These are phyloP conservation scores for Macropis europaea DNA, from an alignment of 2,888 invertebrate genomes.

Conservation along the genomic window DNA sequence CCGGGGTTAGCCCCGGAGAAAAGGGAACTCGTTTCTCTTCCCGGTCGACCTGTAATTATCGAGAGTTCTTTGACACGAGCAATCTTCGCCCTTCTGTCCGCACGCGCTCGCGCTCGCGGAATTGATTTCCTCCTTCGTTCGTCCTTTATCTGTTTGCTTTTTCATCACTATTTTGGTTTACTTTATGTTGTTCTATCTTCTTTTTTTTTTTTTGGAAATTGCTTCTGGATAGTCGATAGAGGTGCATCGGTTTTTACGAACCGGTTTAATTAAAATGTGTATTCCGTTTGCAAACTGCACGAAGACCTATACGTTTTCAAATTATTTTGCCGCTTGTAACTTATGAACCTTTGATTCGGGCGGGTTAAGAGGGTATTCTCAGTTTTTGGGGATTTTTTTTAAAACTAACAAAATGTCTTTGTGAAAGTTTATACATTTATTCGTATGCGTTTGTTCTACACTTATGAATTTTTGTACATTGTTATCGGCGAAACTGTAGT, in stretches of 20 bases:
- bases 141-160: not conserved
- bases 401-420: too few relatives aligned
- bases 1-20: slow-evolving; percentile 38
- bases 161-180: not conserved
- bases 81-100: slow-evolving; percentile 16
- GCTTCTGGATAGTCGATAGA: not conserved
- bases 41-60: slow-evolving; percentile 48
- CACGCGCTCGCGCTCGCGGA: not conserved
- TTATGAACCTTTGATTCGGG: too few relatives aligned
- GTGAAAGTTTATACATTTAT: too few relatives aligned
- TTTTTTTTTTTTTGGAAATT: not conserved
- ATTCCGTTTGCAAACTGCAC: not conserved
- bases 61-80: slow-evolving; percentile 49
- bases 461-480: too few relatives aligned
- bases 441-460: too few relatives aligned
- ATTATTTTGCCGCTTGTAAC: too few relatives aligned
- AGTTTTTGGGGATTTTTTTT: too few relatives aligned
- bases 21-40: slow-evolving; percentile 42
- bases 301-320: not conserved
- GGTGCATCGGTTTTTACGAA: not conserved
- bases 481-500: too few relatives aligned
- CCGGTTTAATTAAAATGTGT: slow-evolving; percentile 3
- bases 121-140: slow-evolving; percentile 28
- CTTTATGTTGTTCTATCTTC: not conserved
- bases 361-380: too few relatives aligned